Evolutionary conservation across 2,797 vertebrate genomes (phyloP), one percentile per base, ranked within the genome.

Genomic region (Chelidonichthys spinosus): DNA sequence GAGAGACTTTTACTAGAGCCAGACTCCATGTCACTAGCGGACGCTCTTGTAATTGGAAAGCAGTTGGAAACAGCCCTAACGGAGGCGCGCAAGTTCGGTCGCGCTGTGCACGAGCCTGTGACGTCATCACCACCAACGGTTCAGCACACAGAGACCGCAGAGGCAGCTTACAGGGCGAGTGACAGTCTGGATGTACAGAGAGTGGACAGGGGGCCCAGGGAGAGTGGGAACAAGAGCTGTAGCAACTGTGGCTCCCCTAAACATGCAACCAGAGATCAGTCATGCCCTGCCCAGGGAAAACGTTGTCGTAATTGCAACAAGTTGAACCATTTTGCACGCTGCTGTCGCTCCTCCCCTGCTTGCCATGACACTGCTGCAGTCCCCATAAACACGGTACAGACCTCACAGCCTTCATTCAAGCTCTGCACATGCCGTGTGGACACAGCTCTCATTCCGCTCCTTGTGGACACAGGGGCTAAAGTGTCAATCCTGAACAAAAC

Each of bases 401-500:
- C 35, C 36, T 39, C 7, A 18, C 55, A 58, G 55, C 36, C 17
- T n/a, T n/a, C 5, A 1, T 39, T 58, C 36, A 39, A 39, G 17
- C 36, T 58, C 10, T 58, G 55, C 55, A 58, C 15, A n/a, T 56
- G 65, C 25, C 52, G 11, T 18, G 14, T 68, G 43, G n/a, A 43
- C 17, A 58, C 33, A 47, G 42, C 44, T 11, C 13, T 36, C 4
- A 59, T 71, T 11, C 69, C 32, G 3, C 58, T 62, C 7, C 49
- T 54, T 4, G 13, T 69, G 35, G 54, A 49, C n/a, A 69, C 35
- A 39, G 55, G 35, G 11, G 39, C 11, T 5, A 60, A 60, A 32
- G 7, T 58, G 33, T 69, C 66, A 69, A 25, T 58, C 11, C 42
- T 69, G 15, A 43, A 71, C 5, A 72, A 46, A 46, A 14, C 5